Conservation (phyloP, 2,797 vertebrate genomes). For the Perodicticus potto region DNA sequence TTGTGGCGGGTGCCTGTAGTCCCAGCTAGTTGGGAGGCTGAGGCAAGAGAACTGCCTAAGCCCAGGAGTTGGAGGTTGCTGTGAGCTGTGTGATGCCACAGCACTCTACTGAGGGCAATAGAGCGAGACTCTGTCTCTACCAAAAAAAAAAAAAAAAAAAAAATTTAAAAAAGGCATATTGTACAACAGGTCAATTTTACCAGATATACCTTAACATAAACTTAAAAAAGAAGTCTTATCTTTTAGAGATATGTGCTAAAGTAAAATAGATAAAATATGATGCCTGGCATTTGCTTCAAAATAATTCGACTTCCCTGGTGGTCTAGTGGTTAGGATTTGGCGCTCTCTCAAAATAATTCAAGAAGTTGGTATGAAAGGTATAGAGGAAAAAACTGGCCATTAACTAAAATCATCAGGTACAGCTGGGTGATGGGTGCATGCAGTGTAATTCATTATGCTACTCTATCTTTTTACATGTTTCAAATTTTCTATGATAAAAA, state of each 20-base stretch:
- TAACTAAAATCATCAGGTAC: background rate
- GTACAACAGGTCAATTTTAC: background rate
- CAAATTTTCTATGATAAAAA: slow-evolving; percentile 32
- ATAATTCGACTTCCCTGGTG: no score
- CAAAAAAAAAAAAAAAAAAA: no score
- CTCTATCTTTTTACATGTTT: background rate
- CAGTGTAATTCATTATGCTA: background rate
- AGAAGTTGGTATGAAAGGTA: slow-evolving; percentile 31
- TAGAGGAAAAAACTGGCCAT: background rate
- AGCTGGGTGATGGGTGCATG: background rate
- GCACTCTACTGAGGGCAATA: no score
- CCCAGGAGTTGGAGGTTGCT: no score
- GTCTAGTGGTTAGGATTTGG: no score
- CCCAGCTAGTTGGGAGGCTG: no score
- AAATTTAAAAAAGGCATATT: background rate
- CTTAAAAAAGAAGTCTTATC: background rate
- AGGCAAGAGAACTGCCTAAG: no score
- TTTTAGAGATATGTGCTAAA: background rate
- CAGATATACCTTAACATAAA: background rate
- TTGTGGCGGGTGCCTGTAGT: no score
- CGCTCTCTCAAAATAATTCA: no score
- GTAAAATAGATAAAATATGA: background rate
- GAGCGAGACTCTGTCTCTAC: no score
- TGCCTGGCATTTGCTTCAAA: background rate
- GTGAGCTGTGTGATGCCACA: no score